phyloP scores from a whole-genome alignment of 2,113 vertebrate genomes.

The Podiceps cristatus region DNA sequence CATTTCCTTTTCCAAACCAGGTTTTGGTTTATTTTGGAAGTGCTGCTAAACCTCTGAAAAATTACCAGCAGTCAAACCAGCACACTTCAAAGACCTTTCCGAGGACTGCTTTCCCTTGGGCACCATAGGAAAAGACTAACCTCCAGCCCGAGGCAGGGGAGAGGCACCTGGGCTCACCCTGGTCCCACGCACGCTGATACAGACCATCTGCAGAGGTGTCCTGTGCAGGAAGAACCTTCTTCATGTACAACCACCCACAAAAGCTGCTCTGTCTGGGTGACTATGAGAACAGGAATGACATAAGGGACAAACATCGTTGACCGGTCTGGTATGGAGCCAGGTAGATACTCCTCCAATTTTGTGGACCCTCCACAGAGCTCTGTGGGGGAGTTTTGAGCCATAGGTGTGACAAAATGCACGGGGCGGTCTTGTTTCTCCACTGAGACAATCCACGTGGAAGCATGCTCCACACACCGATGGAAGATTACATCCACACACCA shows the following conservation, averaged over 20 bases:
- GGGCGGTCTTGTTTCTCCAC: not conserved
- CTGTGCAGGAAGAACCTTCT: not conserved
- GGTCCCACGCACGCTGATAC: not conserved
- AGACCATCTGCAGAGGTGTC: not conserved
- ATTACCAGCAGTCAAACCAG: not conserved
- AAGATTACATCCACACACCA: not conserved
- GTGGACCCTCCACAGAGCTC: not conserved
- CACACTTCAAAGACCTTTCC: constrained; percentile 53
- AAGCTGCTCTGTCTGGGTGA: not conserved
- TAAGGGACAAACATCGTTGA: not conserved
- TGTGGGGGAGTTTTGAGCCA: not conserved
- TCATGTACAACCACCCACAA: not conserved
- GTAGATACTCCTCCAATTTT: not conserved
- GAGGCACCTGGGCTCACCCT: not conserved
- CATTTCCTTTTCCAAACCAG: constrained; percentile 33
- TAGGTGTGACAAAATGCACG: not conserved
- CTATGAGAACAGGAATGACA: not conserved
- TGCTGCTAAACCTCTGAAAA: not conserved
- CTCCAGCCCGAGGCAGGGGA: not conserved
- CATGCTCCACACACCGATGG: not conserved
- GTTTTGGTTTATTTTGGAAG: constrained; percentile 51
- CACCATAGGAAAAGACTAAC: not conserved
- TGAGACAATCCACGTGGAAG: not conserved
- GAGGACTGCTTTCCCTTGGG: not conserved
- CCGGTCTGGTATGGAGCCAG: not conserved